A percentile compares a stretch with the other conserved stretches of the same genome.
phyloP scores from a whole-genome alignment of 2,888 invertebrate genomes.

The Cephalotes varians region DNA sequence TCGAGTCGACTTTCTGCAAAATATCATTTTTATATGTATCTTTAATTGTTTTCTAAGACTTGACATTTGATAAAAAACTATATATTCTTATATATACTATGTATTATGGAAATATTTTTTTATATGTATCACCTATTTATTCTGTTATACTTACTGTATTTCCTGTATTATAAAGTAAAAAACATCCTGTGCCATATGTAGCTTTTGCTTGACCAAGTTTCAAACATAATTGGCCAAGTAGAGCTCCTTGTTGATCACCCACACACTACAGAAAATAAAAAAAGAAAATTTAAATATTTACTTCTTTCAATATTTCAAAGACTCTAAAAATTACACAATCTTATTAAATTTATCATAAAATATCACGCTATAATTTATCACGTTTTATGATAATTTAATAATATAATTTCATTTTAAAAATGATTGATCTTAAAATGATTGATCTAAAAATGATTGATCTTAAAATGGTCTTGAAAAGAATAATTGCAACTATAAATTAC shows the following conservation, averaged over 20 bases:
- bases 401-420: background rate
- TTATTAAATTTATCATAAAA: conserved; percentile 8
- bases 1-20: conserved; percentile 92
- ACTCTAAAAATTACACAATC: background rate
- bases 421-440: background rate
- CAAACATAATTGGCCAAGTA: conserved; percentile 97
- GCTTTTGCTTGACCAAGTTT: conserved; percentile 96
- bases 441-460: background rate
- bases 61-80: background rate
- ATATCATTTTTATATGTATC: background rate
- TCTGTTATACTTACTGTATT: conserved; percentile 86
- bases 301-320: background rate
- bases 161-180: conserved; percentile 97
- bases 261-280: conserved; percentile 89
- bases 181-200: conserved; percentile 98
- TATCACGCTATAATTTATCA: too few species aligned
- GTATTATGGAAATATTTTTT: background rate
- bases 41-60: background rate
- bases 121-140: background rate
- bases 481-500: background rate
- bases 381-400: background rate
- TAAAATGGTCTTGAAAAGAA: background rate
- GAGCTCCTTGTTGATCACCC: conserved; percentile 98
- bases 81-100: background rate
- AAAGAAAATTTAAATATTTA: background rate